Evolutionary conservation across 2,888 invertebrate species (phyloP), one percentile per base, ranked within the genome.

Genomic region (Allacma fusca): DNA sequence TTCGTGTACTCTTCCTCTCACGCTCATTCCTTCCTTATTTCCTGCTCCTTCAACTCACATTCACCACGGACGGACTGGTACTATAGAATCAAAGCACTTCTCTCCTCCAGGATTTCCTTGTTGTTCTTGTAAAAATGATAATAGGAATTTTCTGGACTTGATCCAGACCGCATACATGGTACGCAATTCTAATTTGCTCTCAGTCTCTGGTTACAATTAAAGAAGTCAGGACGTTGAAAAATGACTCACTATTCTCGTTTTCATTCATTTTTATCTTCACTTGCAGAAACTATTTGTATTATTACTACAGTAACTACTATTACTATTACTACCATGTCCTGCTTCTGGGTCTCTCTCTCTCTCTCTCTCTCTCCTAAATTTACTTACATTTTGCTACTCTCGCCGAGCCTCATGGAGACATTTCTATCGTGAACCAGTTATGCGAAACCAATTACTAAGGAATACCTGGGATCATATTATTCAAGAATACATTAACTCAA

Each of bases 151-250:
- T 28, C 69, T 21, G 40, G 43, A 70, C 21, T 44, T 50, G 50
- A 50, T 65, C 62, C 64, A 64, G 29, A 34, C 23, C 40, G 24
- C 24, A 73, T 73, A 62, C 16, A 23, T 62, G 13, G 7, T 57
- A 57, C 59, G 44, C 44, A 70, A 71, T 62, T 73, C 62, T 64
- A 73, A 62, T 73, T 73, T 70, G 28, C 73, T 23, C 19, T 62
- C 21, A 29, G 1, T 62, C 62, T 44, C 44, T 29, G 29, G 26
- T 29, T 67, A 29, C 73, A 73, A 73, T 73, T 73, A 73, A 73
- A 73, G n/a, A 21, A 73, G 70, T 34, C 34, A 40, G 23, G 24
- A 23, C 13, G 34, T 73, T 64, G 34, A 40, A 64, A 73, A 73
- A 73, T 40, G 34, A 23, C 62, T 73, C 26, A 19, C 24, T 73